phyloP scores from a whole-genome alignment of 2,113 vertebrate genomes.

The Eclectus roratus region DNA sequence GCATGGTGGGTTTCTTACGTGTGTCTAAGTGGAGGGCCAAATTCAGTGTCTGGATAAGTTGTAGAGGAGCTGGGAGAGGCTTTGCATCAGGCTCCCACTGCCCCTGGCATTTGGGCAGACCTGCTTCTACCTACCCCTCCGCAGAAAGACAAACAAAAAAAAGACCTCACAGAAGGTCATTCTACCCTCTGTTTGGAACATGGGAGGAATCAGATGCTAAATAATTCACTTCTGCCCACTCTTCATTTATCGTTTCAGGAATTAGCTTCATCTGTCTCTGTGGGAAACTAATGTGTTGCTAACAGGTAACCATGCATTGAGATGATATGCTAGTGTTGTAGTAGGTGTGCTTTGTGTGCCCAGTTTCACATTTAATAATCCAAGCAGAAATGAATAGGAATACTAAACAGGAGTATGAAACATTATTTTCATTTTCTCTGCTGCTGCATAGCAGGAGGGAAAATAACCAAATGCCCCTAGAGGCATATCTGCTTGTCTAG shows the following conservation, averaged over 20 bases:
- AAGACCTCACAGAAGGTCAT: not conserved
- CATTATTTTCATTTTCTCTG: constrained; percentile 26
- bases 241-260: not conserved
- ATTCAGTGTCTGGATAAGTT: not conserved
- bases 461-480: not conserved
- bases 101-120: not conserved
- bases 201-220: not conserved
- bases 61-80: not conserved
- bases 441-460: not conserved
- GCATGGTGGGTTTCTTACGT: not conserved
- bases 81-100: rapidly evolving
- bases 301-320: constrained; percentile 8
- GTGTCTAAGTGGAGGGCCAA: not conserved
- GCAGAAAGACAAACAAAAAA: not conserved
- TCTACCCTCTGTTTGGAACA: not conserved
- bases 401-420: not conserved
- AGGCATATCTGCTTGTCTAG: not conserved
- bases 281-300: not conserved
- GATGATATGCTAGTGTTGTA: not conserved
- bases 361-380: constrained; percentile 4
- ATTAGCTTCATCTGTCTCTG: not conserved
- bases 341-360: not conserved
- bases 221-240: not conserved
- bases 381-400: constrained; percentile 13
- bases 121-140: not conserved